A percentile compares a stretch with the other conserved stretches of the same genome.
Conservation (phyloP, 2,113 vertebrate genomes). For the Manacus vitellinus region DNA sequence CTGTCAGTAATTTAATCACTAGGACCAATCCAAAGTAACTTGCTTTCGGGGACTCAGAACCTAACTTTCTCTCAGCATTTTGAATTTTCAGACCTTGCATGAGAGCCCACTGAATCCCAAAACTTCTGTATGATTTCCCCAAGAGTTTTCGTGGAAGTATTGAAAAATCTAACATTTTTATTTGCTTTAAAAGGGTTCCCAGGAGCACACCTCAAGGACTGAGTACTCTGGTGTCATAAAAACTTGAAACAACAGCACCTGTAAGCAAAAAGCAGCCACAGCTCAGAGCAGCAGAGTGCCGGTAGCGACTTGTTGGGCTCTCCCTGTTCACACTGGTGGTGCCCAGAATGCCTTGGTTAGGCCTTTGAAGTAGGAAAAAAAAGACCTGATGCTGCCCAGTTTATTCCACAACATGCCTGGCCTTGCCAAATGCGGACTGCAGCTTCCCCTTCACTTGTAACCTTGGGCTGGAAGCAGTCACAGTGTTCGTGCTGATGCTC, state of each 20-base stretch:
- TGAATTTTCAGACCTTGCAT: neutral
- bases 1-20: neutral
- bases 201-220: neutral
- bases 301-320: neutral
- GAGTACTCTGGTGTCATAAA: neutral
- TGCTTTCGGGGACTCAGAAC: neutral
- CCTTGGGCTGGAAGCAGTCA: neutral
- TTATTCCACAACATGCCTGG: constrained; percentile 8
- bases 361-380: constrained; percentile 12
- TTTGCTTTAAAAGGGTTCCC: neutral
- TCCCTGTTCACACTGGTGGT: neutral
- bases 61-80: neutral
- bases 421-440: neutral
- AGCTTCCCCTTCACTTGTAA: neutral
- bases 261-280: accelerated
- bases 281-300: neutral
- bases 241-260: neutral
- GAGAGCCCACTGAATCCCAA: neutral
- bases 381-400: neutral
- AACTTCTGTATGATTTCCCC: neutral
- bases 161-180: neutral
- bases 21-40: neutral
- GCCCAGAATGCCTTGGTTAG: neutral
- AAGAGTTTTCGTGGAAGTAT: neutral
- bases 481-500: neutral